Conservation (phyloP, 1,140 invertebrate genomes). For the Tetramorium simillimum region DNA sequence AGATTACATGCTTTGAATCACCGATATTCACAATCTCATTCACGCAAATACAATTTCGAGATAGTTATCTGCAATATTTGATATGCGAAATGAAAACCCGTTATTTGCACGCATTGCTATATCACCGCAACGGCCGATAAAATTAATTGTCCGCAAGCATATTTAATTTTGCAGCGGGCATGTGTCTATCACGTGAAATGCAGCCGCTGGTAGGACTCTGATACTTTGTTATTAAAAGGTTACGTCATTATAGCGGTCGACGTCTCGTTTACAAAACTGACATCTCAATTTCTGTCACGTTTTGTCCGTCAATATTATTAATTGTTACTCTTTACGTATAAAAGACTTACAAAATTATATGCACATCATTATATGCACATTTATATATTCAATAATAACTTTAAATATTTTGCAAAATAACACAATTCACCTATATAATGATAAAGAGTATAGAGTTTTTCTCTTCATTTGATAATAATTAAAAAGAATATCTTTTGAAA, state of each 20-base stretch:
- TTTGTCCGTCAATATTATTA: conserved; percentile 25
- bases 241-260: background rate
- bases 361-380: background rate
- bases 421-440: background rate
- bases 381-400: conserved; percentile 10
- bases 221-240: conserved; percentile 47
- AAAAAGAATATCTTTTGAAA: background rate
- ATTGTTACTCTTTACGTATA: background rate
- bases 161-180: conserved; percentile 38
- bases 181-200: conserved; percentile 7
- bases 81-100: conserved; percentile 20
- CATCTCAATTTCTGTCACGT: conserved; percentile 36
- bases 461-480: background rate
- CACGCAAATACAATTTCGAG: conserved; percentile 50
- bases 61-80: conserved; percentile 53
- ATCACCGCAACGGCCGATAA: conserved; percentile 28
- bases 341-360: conserved; percentile 37
- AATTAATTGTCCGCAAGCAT: conserved; percentile 39
- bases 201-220: background rate
- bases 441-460: background rate
- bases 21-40: conserved; percentile 1
- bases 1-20: conserved; percentile 16
- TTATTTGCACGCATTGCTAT: conserved; percentile 42
- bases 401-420: background rate
- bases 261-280: conserved; percentile 25